Base-by-base conservation (phyloP, 2,888 invertebrate species). In the Abscondita cerata region DNA sequence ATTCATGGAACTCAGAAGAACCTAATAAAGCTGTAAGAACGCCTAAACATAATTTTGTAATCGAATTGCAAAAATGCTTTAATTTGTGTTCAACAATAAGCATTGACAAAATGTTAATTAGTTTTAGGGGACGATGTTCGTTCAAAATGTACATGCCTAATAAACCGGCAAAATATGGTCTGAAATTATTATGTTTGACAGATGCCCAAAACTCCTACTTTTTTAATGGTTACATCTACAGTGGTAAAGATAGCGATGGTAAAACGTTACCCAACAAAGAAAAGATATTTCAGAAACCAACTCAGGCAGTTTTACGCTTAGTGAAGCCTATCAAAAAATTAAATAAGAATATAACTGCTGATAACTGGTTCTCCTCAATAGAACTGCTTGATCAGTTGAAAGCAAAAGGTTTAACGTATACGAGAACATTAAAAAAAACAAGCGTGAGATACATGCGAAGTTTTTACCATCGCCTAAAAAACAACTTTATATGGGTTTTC, bases 401-500 rank as follows among this genome's bases (percentile, higher is more conserved):
- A 31, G 4, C 31, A 31, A 31, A 31, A 31, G 31, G 31, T 9
- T 31, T 31, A 31, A 31, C 31, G 4, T 31, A 31, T 9, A 9
- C 9, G 4, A 4, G 31, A 6, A 31, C 31, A 9, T 9, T 31
- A 6, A 31, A 31, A 31, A 31, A 31, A 31, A 9, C 9, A 31
- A 31, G 31, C 31, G 31, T 31, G 31, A 31, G 31, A 31, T 31
- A 12, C 40, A 6, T 40, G 11, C 8, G 12, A 16, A 44, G 5
- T 44, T 44, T 44, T 18, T 44, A 12, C 44, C 5, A 5, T 8
- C 5, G 3, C 5, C 5, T 2, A 44, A 44, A 44, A 4, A 16
- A 8, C 19, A 11, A 44, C 44, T 12, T n/a, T 44, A 44, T 44
- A 44, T 18, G 44, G 44, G 3, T 44, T 44, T 18, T 44, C 44